A percentile compares a stretch with the other conserved stretches of the same genome.
These are phyloP conservation scores for Galendromus occidentalis DNA, from an alignment of 1,140 invertebrate genomes.

Conservation along the genomic window DNA sequence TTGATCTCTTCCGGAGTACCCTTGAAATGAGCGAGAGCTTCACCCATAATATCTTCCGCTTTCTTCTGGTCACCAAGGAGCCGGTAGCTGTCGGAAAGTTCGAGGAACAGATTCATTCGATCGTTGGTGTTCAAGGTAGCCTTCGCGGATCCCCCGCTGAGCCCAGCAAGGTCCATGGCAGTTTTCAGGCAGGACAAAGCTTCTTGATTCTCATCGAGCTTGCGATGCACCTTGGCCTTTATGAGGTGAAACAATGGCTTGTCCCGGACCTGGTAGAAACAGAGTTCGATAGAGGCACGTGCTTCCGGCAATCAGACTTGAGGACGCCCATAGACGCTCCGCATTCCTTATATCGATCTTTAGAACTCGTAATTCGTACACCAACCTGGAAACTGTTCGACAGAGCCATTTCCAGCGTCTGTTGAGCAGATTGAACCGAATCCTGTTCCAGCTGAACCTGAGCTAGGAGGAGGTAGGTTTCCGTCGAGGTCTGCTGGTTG, in stretches of 20 bases:
- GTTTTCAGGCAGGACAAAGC: constrained; percentile 51
- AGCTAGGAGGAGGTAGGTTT: constrained; percentile 66
- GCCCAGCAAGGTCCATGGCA: constrained; percentile 36
- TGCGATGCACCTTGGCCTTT: constrained; percentile 56
- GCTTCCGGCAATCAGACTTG: no score
- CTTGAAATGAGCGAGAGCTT: constrained; percentile 51
- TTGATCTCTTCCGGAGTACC: constrained; percentile 53
- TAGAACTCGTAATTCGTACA: neutral
- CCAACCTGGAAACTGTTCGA: constrained; percentile 67
- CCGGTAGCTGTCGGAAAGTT: constrained; percentile 58
- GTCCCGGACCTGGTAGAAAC: constrained; percentile 44
- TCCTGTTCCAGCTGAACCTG: constrained; percentile 42
- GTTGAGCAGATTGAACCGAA: constrained; percentile 52
- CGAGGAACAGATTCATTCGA: constrained; percentile 62
- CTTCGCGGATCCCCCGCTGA: constrained; percentile 22
- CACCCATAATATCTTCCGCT: constrained; percentile 56
- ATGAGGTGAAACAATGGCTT: constrained; percentile 74
- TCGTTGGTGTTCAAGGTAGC: constrained; percentile 45
- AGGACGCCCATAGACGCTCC: no score
- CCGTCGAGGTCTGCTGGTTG: constrained; percentile 37
- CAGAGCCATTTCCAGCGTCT: constrained; percentile 63
- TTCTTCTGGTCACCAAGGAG: constrained; percentile 45
- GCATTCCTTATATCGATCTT: neutral
- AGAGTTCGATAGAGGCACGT: neutral
- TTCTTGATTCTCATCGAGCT: constrained; percentile 46